phyloP scores from a whole-genome alignment of 2,888 invertebrate genomes.

The Oscheius myriophilus region DNA sequence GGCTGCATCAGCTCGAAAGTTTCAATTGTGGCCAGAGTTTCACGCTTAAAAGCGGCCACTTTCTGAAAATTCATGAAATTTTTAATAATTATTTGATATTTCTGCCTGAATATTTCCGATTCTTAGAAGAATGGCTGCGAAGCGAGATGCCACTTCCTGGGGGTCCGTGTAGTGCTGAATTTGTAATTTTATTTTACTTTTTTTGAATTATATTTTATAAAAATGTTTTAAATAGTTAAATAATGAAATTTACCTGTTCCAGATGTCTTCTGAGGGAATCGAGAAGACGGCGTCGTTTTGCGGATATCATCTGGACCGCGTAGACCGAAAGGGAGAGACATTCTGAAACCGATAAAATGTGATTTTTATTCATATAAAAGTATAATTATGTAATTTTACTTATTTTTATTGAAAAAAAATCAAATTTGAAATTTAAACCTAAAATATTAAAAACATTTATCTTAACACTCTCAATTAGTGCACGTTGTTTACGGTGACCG shows the following conservation, averaged over 20 bases:
- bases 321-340: constrained; percentile 63
- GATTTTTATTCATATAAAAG: too few relatives aligned
- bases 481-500: not conserved
- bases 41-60: constrained; percentile 69
- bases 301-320: constrained; percentile 54
- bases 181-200: not conserved
- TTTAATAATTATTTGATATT: not conserved
- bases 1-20: constrained; percentile 69
- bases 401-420: too few relatives aligned
- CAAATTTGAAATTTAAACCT: not conserved
- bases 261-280: constrained; percentile 56
- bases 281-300: constrained; percentile 60
- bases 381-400: too few relatives aligned
- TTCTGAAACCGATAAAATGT: constrained; percentile 56
- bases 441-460: not conserved
- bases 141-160: constrained; percentile 40
- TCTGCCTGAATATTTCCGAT: constrained; percentile 53
- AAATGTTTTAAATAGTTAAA: too few relatives aligned
- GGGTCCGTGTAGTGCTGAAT: constrained; percentile 36
- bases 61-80: constrained; percentile 60
- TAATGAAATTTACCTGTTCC: too few relatives aligned
- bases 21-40: constrained; percentile 68
- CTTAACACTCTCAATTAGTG: not conserved
- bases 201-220: not conserved
- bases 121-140: constrained; percentile 45